Conservation (phyloP, 2,888 invertebrate species). For the Platerodrilus igneus region DNA sequence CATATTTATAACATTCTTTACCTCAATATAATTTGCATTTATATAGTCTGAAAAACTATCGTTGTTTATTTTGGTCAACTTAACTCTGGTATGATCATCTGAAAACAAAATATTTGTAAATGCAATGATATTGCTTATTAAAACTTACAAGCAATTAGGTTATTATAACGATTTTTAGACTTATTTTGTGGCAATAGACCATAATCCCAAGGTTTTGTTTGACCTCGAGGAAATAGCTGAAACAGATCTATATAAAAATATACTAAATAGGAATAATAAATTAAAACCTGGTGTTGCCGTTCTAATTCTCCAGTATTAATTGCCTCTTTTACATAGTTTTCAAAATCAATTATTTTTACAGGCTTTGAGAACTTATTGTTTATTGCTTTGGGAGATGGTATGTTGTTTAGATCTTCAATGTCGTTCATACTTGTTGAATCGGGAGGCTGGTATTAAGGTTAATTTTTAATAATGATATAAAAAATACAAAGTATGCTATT, state of each 20-base stretch:
- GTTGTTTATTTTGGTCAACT: slow-evolving; percentile 41
- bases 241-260: slow-evolving; percentile 7
- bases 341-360: slow-evolving; percentile 41
- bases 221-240: slow-evolving; percentile 45
- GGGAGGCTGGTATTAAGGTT: no score
- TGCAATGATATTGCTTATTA: neutral
- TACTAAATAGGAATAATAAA: neutral
- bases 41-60: slow-evolving; percentile 50
- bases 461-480: no score
- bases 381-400: no score
- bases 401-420: no score
- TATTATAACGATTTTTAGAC: slow-evolving; percentile 48
- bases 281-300: slow-evolving; percentile 42
- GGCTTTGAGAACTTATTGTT: slow-evolving; percentile 20
- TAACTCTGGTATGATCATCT: slow-evolving; percentile 52
- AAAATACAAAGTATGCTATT: no score
- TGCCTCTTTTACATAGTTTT: slow-evolving; percentile 42
- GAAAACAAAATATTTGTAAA: slow-evolving; percentile 20
- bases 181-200: slow-evolving; percentile 46
- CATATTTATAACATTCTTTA: no score
- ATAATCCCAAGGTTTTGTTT: slow-evolving; percentile 42
- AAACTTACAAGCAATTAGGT: slow-evolving; percentile 49
- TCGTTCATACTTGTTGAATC: no score
- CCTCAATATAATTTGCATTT: slow-evolving; percentile 52
- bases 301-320: slow-evolving; percentile 39